Base-by-base conservation (phyloP, 2,113 vertebrate genomes). In the Pelvicachromis taeniatus region DNA sequence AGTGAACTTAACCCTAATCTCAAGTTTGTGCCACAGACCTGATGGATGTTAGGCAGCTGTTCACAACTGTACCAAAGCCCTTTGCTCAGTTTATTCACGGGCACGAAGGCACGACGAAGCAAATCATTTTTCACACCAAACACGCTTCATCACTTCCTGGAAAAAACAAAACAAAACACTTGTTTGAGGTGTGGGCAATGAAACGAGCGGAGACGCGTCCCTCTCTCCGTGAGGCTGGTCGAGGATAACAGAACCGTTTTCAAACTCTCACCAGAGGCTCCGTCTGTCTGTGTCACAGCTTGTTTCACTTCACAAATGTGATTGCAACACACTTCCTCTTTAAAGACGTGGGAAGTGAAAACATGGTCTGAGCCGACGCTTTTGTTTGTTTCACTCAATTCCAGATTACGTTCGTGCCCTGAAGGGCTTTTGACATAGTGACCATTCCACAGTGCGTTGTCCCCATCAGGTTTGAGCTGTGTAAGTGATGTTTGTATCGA, bases 291-390 rank as follows among this genome's bases (percentile, higher is more conserved):
- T 50, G 52, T 85, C 56, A 14, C 8, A 65, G 26, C 5, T 17
- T 11, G 54, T 85, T 90, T 88, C 58, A 79, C 53, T 87, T 91
- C 50, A 33, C 33, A 58, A n/a, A 79, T 83, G 12, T 78, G 65
- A 83, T 54, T 12, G 2, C 56, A 10, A 14, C 14, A 35, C 75
- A 85, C 90, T 93, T 94, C 93, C 92, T 91, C 83, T 85, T 90
- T 54, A 78, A 59, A 77, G 14, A 52, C 77, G 59, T 54, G 73
- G 78, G 87, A 92, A 90, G 82, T 88, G 77, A 88, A 84, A 90
- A 85, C 45, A 23, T 14, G 12, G 77, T 50, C 3, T 23, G 68
- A 7, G 11, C 52, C 16, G 8, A 1, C 7, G 13, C 26, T 45
- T 42, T 45, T 29, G 7, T 31, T 17, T 26, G n/a, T 23, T 26